Evolutionary conservation across 2,797 vertebrate genomes (phyloP).

Genomic region (Sebastes vulpes): DNA sequence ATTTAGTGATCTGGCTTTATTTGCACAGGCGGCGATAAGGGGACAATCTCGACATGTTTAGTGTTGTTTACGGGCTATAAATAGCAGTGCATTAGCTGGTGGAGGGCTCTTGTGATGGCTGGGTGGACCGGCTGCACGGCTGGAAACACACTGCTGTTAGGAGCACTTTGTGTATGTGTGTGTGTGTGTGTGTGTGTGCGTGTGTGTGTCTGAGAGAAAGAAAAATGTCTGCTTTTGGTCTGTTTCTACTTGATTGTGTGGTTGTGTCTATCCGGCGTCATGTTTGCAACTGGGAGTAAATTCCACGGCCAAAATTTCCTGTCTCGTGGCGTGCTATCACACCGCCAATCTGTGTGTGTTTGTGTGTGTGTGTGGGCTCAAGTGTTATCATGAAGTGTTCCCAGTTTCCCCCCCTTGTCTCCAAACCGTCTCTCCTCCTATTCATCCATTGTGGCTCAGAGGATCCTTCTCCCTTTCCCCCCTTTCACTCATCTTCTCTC

Average conservation of each 20-base stretch:
- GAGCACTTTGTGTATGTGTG: conserved; percentile 43
- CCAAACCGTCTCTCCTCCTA: conserved; percentile 46
- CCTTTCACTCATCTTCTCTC: conserved; percentile 63
- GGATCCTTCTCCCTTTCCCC: conserved; percentile 62
- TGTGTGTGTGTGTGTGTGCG: conserved; percentile 11
- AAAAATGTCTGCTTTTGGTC: conserved; percentile 34
- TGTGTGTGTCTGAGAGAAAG: not conserved
- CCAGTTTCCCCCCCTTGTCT: conserved; percentile 20
- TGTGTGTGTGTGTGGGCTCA: not conserved
- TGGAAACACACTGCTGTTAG: conserved; percentile 54
- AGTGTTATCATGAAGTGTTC: not conserved
- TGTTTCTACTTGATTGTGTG: conserved; percentile 33
- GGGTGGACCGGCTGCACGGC: conserved; percentile 7
- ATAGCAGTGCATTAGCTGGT: conserved; percentile 69
- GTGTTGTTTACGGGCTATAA: conserved; percentile 61
- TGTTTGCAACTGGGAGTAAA: conserved; percentile 61
- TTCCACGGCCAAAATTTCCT: conserved; percentile 47
- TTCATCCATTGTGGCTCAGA: conserved; percentile 71
- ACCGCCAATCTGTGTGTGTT: conserved; percentile 26
- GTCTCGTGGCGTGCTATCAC: conserved; percentile 39
- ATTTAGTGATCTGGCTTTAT: conserved; percentile 31
- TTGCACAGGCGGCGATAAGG: conserved; percentile 56
- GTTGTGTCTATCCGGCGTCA: conserved; percentile 27
- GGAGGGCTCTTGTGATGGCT: conserved; percentile 48
- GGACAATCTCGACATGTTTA: conserved; percentile 40